Base-by-base conservation (phyloP, 2,888 invertebrate genomes). In the Amblyteles armatorius region DNA sequence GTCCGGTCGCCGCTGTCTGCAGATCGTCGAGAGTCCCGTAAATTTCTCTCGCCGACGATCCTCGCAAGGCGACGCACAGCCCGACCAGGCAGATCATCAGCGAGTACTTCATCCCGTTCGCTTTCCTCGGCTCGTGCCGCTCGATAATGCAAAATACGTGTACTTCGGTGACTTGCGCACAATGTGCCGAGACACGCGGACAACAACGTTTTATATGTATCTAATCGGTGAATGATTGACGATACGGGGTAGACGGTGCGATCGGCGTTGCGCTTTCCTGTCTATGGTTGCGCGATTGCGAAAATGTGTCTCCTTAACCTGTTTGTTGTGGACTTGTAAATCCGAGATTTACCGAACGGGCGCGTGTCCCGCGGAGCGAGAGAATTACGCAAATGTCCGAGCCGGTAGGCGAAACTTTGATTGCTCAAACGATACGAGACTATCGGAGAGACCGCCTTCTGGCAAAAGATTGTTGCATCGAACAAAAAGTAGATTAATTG, bases 41-140 rank as follows among this genome's bases (percentile, higher is more conserved):
- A 87, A 95, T 94, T 92, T 95, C 94, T 60, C 96, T 94, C 3
- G 90, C 89, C 50, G 77, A 55, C 22, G 85, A 68, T 22, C n/a
- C 52, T 22, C 72, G 67, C 11, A 79, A 36, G 3, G 33, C 44
- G 3, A 82, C 19, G 33, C 73, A 82, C 57, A 86, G 19, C 11
- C 82, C 63, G 6, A 67, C 19, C 26, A 84, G 55, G 19, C 79
- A 73, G 9, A 82, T 16, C 16, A 65, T 44, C 44, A 26, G 5
- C 11, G 22, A 72, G 13, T 26, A 26, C 29, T 78, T 78, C 84
- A 84, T 84, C 29, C 13, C 81, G 36, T 22, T 19, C 29, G n/a
- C 33, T 33, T 74, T 55, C 44, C 22, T 7, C 44, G 72, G 29
- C 22, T n/a, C 19, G 4, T 26, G 19, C 55, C 13, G n/a, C 16